Base-by-base conservation (phyloP, 2,888 invertebrate genomes). In the Pandemis corylana region DNA sequence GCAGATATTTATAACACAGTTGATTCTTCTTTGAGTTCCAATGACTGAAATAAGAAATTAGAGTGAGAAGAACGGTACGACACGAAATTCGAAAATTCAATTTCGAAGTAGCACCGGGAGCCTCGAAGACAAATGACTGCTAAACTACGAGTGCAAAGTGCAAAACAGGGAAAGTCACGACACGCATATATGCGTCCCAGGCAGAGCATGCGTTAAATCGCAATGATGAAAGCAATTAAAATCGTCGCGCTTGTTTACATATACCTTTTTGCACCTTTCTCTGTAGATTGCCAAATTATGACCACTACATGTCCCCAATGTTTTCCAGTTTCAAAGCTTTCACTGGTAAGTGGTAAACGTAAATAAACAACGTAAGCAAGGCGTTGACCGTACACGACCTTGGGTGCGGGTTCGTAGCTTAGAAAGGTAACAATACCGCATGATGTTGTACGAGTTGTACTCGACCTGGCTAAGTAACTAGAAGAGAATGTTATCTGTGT, bases 381-480 rank as follows among this genome's bases (percentile, higher is more conserved):
- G 56, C 73, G 68, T 41, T 68, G 73, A 73, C 73, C 73, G 63
- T 46, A 46, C 15, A 64, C 73, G 73, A 73, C 73, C 73, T 69
- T 73, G 73, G 56, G 73, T 36, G 64, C 46, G 68, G 15, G 68
- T 28, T 68, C 68, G 64, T 56, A 63, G 64, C 73, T 73, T 73
- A 69, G 73, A 69, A 68, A 73, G 64, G 63, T 68, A 73, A 73
- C 68, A 69, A 69, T 73, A 59, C 5, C 12, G 28, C 20, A 59
- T 12, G 59, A 59, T 10, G 59, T 28, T 59, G 56, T 56, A 7
- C 7, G 51, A n/a, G 53, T 56, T 56, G 28, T 28, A 59, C 59
- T 9, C 28, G 28, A 59, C 28, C 28, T 28, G 28, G 28, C 28
- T 28, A 28, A 59, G 59, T 59, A 59, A 59, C 12, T 28, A 56